Conservation (phyloP, 2,113 vertebrate genomes). For the Turnix velox region DNA sequence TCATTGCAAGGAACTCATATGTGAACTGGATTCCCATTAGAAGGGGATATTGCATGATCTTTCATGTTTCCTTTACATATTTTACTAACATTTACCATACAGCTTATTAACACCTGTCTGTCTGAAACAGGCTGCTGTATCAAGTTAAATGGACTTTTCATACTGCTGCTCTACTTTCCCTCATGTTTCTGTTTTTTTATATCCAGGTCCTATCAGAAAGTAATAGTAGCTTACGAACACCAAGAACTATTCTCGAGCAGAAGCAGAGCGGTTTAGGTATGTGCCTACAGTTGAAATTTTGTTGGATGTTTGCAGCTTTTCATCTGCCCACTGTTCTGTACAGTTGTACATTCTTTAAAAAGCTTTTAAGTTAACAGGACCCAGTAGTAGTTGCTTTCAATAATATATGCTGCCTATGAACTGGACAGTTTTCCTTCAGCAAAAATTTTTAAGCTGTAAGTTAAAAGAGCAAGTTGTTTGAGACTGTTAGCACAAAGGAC, state of each 20-base stretch:
- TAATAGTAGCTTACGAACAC: slow-evolving; percentile 76
- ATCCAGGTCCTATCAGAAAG: slow-evolving; percentile 83
- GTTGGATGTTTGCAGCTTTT: background rate
- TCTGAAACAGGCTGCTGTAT: slow-evolving; percentile 77
- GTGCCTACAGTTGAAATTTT: slow-evolving; percentile 47
- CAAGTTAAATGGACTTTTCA: slow-evolving; percentile 54
- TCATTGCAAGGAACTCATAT: slow-evolving; percentile 79
- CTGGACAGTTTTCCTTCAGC: background rate
- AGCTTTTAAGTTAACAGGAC: slow-evolving; percentile 38
- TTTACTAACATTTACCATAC: slow-evolving; percentile 84
- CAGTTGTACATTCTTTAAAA: background rate
- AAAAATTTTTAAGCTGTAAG: background rate
- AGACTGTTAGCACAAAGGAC: background rate
- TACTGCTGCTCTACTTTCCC: slow-evolving; percentile 35
- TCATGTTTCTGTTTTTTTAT: slow-evolving; percentile 69
- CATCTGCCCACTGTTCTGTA: background rate
- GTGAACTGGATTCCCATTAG: slow-evolving; percentile 79
- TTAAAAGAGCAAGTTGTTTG: background rate
- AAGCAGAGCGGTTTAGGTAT: slow-evolving; percentile 85
- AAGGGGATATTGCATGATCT: slow-evolving; percentile 84
- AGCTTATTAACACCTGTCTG: slow-evolving; percentile 86
- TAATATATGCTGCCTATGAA: background rate
- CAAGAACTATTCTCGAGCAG: slow-evolving; percentile 81
- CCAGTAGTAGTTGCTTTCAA: slow-evolving; percentile 18
- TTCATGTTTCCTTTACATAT: slow-evolving; percentile 69